Base-by-base conservation (phyloP, 2,888 invertebrate species). In the Autographa gamma region DNA sequence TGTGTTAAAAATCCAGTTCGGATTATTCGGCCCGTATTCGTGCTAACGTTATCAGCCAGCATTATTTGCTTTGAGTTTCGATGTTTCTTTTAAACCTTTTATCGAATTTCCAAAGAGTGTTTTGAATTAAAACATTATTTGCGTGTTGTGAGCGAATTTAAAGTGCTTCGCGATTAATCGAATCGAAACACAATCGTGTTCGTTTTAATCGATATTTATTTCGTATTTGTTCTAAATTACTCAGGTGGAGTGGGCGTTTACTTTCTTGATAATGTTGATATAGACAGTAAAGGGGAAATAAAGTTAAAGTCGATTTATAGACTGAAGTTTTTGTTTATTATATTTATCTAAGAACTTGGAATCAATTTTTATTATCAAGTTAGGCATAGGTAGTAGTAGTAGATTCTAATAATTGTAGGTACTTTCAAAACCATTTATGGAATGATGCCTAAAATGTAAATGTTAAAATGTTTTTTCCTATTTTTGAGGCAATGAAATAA, bases 91-190 rank as follows among this genome's bases (percentile, higher is more conserved):
- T 90, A 85, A 90, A 92, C 85, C 87, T 90, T 91, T 92, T 92
- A 92, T 92, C 90, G 89, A 88, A 88, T 91, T 90, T 88, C 83
- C 85, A 88, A 88, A 90, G 87, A 90, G 92, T 92, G 91, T 92
- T 90, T 89, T 86, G 91, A 93, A 94, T 93, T 93, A 92, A 93
- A 92, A 92, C 93, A 92, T 93, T 93, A 92, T 89, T 92, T 88
- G 91, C 90, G 86, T 91, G 90, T 88, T 90, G 85, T 89, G 89
- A 90, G 88, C 89, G 89, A 91, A 88, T 92, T 90, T 90, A 88
- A 90, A 92, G 91, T 91, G 90, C 89, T 91, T 88, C 83, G 84
- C 90, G 91, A 91, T 92, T 91, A 91, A 91, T 89, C 86, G 83
- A 76, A 76, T 89, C 85, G 78, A 63, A 76, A 82, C 73, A 77